Percentiles rank a stretch among this genome's conserved stretches.
Conservation (phyloP, 1,140 invertebrate genomes). For the Ylistrum balloti region DNA sequence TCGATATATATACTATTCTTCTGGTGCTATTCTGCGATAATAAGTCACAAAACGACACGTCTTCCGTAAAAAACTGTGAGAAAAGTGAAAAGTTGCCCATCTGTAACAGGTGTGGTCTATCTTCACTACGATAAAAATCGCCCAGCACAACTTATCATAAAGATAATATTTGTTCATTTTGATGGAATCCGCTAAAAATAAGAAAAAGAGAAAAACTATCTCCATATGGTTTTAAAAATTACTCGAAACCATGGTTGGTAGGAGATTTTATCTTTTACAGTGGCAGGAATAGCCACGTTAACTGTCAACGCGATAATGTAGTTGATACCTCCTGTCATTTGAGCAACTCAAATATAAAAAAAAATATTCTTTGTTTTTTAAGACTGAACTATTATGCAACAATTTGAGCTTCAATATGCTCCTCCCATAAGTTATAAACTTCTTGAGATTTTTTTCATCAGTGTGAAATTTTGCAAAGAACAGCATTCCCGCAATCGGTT, state of each 20-base stretch:
- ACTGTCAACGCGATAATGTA: background rate
- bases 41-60: constrained; percentile 26
- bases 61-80: background rate
- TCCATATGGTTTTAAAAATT: constrained; percentile 36
- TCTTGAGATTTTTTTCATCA: background rate
- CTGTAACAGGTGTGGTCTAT: constrained; percentile 18
- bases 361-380: background rate
- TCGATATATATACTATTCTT: constrained; percentile 5
- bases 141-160: constrained; percentile 18
- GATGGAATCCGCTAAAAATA: constrained; percentile 37
- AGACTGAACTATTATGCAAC: constrained; percentile 28
- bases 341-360: background rate
- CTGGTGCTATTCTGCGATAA: background rate
- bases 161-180: constrained; percentile 40
- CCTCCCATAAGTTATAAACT: constrained; percentile 34
- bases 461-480: background rate
- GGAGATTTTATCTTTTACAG: background rate
- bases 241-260: background rate
- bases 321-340: background rate
- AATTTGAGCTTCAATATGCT: background rate
- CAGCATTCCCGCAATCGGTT: constrained; percentile 8
- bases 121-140: background rate
- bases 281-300: background rate
- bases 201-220: constrained; percentile 40
- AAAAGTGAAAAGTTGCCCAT: constrained; percentile 13